Evolutionary conservation across 2,888 invertebrate species (phyloP), one percentile per base, ranked within the genome.

Genomic region (Thalpophila matura): DNA sequence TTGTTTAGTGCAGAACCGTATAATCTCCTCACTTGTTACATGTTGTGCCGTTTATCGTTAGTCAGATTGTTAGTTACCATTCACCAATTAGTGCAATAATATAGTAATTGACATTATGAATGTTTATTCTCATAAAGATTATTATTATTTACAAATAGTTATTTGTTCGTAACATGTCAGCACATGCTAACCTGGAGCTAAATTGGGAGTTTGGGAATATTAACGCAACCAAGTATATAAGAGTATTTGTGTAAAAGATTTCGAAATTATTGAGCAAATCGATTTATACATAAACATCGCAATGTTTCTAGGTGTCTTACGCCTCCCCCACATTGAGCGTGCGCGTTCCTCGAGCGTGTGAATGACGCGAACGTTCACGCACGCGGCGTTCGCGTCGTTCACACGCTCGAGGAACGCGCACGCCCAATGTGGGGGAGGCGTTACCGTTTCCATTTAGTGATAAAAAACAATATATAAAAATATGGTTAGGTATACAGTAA

Each of bases 81-180:
- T 65, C 64, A 71, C 66, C 77, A 71, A 56, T 45, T 60, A 78
- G 83, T 83, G 83, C 83, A 83, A 83, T 83, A 72, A 55, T 55
- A 56, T 63, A 49, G 43, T n/a, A n/a, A n/a, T 54, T 61, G 20
- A 38, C 53, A 62, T 66, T 64, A 45, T 50, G 24, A 66, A 69
- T 74, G 42, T 63, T 45, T 26, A 27, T 56, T 62, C 20, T 42
- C 42, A 37, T 56, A 10, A 55, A 60, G 22, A 51, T 59, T 63
- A 49, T 33, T 57, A 51, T 59, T 63, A 49, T 33, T 57, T 54
- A 67, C 43, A 59, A 40, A 49, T 43, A 51, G 27, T 45, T 38
- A 50, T 50, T 22, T n/a, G 18, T 35, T 46, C 5, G 10, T 43
- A 35, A 29, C 24, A 20, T 42, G 22, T 31, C 35, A 40, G 26